phyloP scores from a whole-genome alignment of 2,888 invertebrate genomes.

The Athalia circularis region DNA sequence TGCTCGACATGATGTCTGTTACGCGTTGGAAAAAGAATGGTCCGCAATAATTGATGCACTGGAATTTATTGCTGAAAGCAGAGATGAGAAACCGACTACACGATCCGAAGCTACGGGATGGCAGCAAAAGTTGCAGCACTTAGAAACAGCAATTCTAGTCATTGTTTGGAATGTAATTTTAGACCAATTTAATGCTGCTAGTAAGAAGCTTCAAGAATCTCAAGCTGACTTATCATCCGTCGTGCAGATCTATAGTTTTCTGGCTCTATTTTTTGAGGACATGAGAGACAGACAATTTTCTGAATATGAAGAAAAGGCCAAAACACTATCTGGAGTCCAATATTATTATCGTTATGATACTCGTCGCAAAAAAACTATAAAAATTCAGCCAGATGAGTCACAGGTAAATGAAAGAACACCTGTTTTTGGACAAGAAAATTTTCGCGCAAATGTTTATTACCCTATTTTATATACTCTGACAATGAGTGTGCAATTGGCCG shows the following conservation, averaged over 20 bases:
- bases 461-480: constrained; percentile 43
- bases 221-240: constrained; percentile 47
- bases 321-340: constrained; percentile 47
- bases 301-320: constrained; percentile 48
- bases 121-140: background rate
- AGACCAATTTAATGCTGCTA: constrained; percentile 19
- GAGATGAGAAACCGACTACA: background rate
- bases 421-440: constrained; percentile 48
- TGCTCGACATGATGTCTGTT: background rate
- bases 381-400: constrained; percentile 40
- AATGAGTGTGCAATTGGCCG: constrained; percentile 26
- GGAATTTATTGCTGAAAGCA: background rate
- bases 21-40: constrained; percentile 1
- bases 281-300: constrained; percentile 50
- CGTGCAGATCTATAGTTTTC: constrained; percentile 42
- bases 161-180: constrained; percentile 21
- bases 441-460: constrained; percentile 48
- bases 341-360: constrained; percentile 48
- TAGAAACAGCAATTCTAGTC: constrained; percentile 24
- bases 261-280: constrained; percentile 48
- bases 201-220: constrained; percentile 46
- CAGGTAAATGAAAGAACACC: constrained; percentile 40
- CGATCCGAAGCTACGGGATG: background rate
- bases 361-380: constrained; percentile 46
- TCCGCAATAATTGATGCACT: constrained; percentile 3